Base-by-base conservation (phyloP, 30 jellyfish, hydroid and myxozoan genomes). In the Aurelia aurita complex sp. Pacific region DNA sequence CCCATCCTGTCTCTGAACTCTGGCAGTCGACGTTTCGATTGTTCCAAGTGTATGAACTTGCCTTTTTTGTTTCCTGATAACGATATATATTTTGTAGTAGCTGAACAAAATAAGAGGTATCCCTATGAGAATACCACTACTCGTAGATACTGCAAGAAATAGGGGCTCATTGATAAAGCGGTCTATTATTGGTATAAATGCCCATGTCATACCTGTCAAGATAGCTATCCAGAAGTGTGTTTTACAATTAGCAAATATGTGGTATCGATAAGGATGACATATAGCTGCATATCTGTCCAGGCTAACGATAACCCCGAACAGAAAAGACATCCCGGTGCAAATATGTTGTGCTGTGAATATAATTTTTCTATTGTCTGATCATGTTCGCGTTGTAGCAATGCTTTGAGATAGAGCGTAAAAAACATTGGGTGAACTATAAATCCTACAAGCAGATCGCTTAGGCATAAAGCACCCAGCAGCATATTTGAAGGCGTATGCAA, bases 401-500 rank as follows among this genome's bases (percentile, higher is more conserved):
- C 52, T 23, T 66, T 38, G 18, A 23, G 9, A 38, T 23, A 46
- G n/a, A 11, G 18, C 7, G 76, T 46, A 38, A 66, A 2, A 23
- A 66, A 81, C 54, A 81, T 5, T 55, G 90, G 77, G 29, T 81
- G 90, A 35, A 62, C 90, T 17, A 71, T 64, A 53, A 68, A 23
- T 4, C 90, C 90, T 4, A 81, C 83, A 0, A 69, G 19, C 40
- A 67, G 36, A 34, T 81, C 90, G 19, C 90, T 81, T 2, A 69
- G 12, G 29, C 75, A 69, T 64, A 81, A 55, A 13, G 90, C 90
- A 10, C 90, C 90, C 4, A 81, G 83, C 2, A 81, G 83, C 19
- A 68, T 55, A 46, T 81, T 81, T 69, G 90, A 69, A 12, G 90
- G 90, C 19, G 90, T 81, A 46, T 81, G 90, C 15, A 81, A 43